Conservation (phyloP, 2,888 invertebrate genomes). For the Trissolcus japonicus region DNA sequence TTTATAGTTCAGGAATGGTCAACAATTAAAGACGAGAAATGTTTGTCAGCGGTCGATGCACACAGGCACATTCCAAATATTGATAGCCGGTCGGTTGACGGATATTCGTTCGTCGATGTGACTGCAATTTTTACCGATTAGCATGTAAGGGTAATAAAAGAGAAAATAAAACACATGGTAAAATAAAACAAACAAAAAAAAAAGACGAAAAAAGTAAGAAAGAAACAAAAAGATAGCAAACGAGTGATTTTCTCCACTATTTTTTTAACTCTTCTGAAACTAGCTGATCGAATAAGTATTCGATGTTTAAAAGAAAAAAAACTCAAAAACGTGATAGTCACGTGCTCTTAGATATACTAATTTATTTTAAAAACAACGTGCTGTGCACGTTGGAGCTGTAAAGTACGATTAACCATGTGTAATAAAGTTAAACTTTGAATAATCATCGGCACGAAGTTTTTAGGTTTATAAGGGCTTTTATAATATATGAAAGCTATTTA, state of each 20-base stretch:
- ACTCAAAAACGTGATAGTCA: conserved; percentile 4
- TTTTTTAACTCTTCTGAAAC: conserved; percentile 27
- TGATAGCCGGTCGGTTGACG: conserved; percentile 29
- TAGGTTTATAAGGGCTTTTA: conserved; percentile 18
- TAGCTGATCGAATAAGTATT: conserved; percentile 9
- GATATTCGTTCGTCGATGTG: conserved; percentile 1
- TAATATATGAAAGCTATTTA: conserved; percentile 7
- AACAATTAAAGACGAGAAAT: conserved; percentile 11
- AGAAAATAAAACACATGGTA: not conserved
- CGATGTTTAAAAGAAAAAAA: not conserved
- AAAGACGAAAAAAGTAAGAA: conserved; percentile 1
- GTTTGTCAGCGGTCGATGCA: conserved; percentile 7
- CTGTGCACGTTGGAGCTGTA: conserved; percentile 41
- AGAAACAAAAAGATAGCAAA: conserved; percentile 6
- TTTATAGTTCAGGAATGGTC: conserved; percentile 9
- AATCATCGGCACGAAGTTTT: conserved; percentile 18
- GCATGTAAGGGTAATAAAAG: not conserved
- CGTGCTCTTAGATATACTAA: conserved; percentile 27
- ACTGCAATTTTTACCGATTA: conserved; percentile 6
- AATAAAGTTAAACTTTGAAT: conserved; percentile 6
- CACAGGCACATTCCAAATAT: conserved; percentile 40
- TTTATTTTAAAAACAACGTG: conserved; percentile 35
- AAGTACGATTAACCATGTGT: conserved; percentile 30
- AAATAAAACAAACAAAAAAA: conserved; percentile 1
- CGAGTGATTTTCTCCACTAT: conserved; percentile 25